Evolutionary conservation across 2,113 vertebrate species (phyloP).

Genomic region (Sialia sialis): DNA sequence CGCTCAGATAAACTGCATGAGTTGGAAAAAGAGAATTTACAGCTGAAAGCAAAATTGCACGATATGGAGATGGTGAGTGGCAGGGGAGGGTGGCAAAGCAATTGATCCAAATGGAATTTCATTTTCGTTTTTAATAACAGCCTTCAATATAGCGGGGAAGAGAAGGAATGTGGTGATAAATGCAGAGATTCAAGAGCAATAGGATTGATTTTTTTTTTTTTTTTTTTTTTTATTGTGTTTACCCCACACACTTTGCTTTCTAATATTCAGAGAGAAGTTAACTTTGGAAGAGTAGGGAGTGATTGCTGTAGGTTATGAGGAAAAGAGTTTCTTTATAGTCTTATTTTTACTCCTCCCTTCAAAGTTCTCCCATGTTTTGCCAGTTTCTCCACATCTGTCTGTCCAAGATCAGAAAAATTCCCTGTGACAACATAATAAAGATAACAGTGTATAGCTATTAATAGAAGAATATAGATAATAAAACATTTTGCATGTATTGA

Average conservation of each 20-base stretch:
- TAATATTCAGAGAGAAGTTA: background rate
- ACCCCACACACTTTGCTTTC: background rate
- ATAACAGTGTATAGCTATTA: background rate
- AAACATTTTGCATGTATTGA: background rate
- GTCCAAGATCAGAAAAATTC: background rate
- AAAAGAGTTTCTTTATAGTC: background rate
- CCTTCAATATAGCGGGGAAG: background rate
- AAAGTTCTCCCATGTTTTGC: background rate
- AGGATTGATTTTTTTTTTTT: background rate
- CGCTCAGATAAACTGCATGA: constrained; percentile 96
- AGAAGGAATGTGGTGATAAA: background rate
- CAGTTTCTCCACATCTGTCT: background rate
- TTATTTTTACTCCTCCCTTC: background rate
- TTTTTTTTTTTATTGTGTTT: background rate
- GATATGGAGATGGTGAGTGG: constrained; percentile 93
- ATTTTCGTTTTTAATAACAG: background rate
- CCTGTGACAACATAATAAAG: background rate
- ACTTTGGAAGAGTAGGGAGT: background rate
- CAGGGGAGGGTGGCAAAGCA: background rate
- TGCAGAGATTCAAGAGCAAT: background rate
- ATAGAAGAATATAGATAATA: background rate
- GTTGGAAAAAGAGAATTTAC: constrained; percentile 95
- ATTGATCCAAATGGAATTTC: background rate
- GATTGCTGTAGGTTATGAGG: background rate
- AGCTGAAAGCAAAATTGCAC: constrained; percentile 92